Base-by-base conservation (phyloP, 1,140 invertebrate genomes). In the Watersipora subatra region DNA sequence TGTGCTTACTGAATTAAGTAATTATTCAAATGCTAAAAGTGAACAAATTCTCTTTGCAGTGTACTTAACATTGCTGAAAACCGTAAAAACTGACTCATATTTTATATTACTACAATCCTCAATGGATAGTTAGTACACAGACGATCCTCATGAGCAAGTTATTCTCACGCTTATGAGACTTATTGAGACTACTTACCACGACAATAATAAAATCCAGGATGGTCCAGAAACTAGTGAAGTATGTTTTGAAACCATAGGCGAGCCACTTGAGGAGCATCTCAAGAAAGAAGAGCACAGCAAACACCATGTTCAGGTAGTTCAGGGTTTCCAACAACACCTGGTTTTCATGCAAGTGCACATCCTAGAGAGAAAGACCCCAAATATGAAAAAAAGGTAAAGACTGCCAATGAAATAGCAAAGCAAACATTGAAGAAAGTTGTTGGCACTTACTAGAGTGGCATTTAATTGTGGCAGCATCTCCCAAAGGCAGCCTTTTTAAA, bases 251-350 rank as follows among this genome's bases (percentile, higher is more conserved):
- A 68, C 95, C 94, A 71, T 96, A 86, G 66, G 93, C 93, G 72
- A 97, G 83, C 91, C 91, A 95, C 81, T 97, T 98, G 78, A 97
- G 89, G 81, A 97, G 88, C 93, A 97, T 97, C 84, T 97, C 95
- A 72, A 97, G 83, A 81, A 93, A 91, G 84, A 98, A 98, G 77
- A 97, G 92, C 61, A 95, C 90, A 65, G 92, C 94, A 83, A 97
- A 98, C 80, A 96, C 93, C 77, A 91, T 86, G 83, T 98, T 93
- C 88, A 97, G 92, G 77, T 93, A 94, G 80, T 92, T 91, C 59
- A 97, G 84, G 75, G 92, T 91, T 84, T 91, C 88, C 69, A 95
- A 84, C 74, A 93, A 27, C 87, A 65, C 62, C 70, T 90, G 92
- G 77, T 92, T 89, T 83, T 80, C 87, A 86, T 79, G 94, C 84